Percentiles rank a stretch among this genome's conserved stretches.
phyloP scores from a whole-genome alignment of 2,888 invertebrate genomes.

The Encarsia formosa region DNA sequence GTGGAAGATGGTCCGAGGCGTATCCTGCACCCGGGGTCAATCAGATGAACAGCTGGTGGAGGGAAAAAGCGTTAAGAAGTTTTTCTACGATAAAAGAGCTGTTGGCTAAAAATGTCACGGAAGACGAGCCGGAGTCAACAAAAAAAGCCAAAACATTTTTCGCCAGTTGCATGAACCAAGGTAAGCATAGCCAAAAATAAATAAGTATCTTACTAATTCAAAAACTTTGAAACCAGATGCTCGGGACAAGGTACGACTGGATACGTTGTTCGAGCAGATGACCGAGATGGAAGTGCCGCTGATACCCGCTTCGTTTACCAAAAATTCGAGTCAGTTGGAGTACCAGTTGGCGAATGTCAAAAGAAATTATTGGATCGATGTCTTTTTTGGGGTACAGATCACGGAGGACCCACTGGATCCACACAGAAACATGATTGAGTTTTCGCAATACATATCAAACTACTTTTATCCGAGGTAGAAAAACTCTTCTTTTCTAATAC shows the following conservation, averaged over 20 bases:
- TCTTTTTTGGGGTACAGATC: too few species aligned
- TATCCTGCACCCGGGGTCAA: slow-evolving; percentile 71
- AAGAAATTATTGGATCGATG: too few species aligned
- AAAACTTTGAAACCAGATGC: slow-evolving; percentile 50
- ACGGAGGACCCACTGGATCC: too few species aligned
- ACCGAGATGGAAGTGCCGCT: slow-evolving; percentile 59
- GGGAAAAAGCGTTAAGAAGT: slow-evolving; percentile 62
- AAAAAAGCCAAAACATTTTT: slow-evolving; percentile 67
- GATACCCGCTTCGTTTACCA: slow-evolving; percentile 61
- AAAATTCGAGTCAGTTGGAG: slow-evolving; percentile 54
- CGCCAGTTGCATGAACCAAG: slow-evolving; percentile 65
- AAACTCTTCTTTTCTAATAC: too few species aligned
- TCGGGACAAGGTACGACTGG: slow-evolving; percentile 59
- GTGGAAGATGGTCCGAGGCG: slow-evolving; percentile 72
- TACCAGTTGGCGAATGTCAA: slow-evolving; percentile 61
- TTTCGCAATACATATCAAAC: too few species aligned
- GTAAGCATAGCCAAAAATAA: too few species aligned
- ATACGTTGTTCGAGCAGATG: slow-evolving; percentile 60
- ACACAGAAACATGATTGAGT: too few species aligned
- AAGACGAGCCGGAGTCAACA: slow-evolving; percentile 59
- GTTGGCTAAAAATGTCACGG: slow-evolving; percentile 55
- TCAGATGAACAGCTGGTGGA: slow-evolving; percentile 71
- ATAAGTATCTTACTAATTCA: too few species aligned
- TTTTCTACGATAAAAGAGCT: slow-evolving; percentile 63
- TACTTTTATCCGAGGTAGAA: too few species aligned